Evolutionary conservation across 1,140 invertebrate genomes (phyloP).

Genomic region (Formica selysi): DNA sequence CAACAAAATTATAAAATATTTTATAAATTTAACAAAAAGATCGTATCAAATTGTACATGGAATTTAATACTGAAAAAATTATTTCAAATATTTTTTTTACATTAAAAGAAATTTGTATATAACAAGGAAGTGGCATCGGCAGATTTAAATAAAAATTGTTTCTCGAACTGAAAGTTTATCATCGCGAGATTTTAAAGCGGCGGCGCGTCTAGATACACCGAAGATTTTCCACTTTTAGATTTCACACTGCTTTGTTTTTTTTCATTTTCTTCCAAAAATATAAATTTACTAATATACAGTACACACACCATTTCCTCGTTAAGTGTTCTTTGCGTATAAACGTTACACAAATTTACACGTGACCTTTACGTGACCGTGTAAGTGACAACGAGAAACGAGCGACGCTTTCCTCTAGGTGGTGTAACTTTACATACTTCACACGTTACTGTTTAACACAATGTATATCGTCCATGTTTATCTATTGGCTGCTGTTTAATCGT

Average conservation of each 20-base stretch:
- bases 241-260: constrained; percentile 67
- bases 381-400: constrained; percentile 47
- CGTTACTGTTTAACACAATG: constrained; percentile 54
- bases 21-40: constrained; percentile 4
- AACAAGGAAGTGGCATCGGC: constrained; percentile 68
- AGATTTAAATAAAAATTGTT: constrained; percentile 59
- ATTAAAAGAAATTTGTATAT: background rate
- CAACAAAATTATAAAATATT: constrained; percentile 47
- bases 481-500: constrained; percentile 66
- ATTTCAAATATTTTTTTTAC: background rate
- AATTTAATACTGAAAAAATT: background rate
- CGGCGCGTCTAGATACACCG: background rate
- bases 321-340: constrained; percentile 65
- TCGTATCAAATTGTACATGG: background rate
- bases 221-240: constrained; percentile 19
- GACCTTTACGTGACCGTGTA: constrained; percentile 57
- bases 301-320: constrained; percentile 68
- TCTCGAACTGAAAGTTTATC: constrained; percentile 53
- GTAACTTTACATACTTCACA: constrained; percentile 60
- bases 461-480: constrained; percentile 59
- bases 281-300: constrained; percentile 83
- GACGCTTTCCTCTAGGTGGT: constrained; percentile 11
- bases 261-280: constrained; percentile 83
- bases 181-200: constrained; percentile 33
- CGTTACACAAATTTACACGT: constrained; percentile 65